Conservation (phyloP, 2,797 vertebrate genomes). For the Euthynnus affinis region DNA sequence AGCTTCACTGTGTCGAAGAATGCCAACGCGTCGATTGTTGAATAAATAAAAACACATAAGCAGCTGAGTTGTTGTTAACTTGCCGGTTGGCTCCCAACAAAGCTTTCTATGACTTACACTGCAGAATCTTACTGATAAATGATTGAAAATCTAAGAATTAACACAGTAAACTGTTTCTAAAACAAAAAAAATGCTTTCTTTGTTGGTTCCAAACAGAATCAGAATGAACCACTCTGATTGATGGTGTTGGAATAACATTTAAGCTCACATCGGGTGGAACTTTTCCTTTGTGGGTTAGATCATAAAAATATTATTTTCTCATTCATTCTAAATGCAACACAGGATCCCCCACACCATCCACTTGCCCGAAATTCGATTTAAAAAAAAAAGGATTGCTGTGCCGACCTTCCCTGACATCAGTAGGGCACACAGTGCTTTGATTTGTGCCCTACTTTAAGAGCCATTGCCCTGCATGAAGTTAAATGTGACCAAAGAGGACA, state of each 20-base stretch:
- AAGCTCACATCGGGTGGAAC: neutral
- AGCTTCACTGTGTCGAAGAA: conserved; percentile 66
- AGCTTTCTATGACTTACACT: conserved; percentile 33
- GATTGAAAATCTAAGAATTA: conserved; percentile 28
- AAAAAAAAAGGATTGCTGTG: conserved; percentile 9
- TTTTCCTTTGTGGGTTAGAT: conserved; percentile 8
- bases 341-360: neutral
- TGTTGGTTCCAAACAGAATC: neutral
- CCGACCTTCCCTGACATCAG: conserved; percentile 64
- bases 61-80: conserved; percentile 59
- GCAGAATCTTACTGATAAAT: conserved; percentile 35
- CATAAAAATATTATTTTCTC: conserved; percentile 10
- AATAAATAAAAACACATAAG: conserved; percentile 77
- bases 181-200: neutral
- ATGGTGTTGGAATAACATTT: neutral
- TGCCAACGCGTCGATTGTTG: conserved; percentile 58
- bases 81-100: conserved; percentile 43
- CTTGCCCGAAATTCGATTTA: conserved; percentile 29
- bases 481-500: conserved; percentile 70
- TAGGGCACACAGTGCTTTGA: conserved; percentile 58
- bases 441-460: conserved; percentile 63
- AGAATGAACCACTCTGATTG: neutral
- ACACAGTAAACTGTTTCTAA: conserved; percentile 20
- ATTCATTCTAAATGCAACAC: conserved; percentile 15
- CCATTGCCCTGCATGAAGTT: conserved; percentile 59